Percentiles rank a stretch among this genome's conserved stretches.
Evolutionary conservation across 1,140 invertebrate species (phyloP).

Genomic region (Euura lappo): DNA sequence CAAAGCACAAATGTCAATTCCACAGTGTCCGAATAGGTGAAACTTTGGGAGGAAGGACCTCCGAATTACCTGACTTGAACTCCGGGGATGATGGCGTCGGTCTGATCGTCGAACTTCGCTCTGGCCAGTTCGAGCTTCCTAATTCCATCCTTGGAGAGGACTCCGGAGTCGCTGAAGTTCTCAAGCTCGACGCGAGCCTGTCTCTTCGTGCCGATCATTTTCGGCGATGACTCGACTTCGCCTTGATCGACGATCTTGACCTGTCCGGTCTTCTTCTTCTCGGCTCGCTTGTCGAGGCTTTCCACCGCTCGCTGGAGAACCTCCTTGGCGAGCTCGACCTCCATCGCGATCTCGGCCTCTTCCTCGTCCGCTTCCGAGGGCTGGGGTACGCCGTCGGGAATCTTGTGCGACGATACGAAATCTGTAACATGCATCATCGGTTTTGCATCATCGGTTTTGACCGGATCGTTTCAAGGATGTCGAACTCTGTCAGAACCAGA

Average conservation of each 20-base stretch:
- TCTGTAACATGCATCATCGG: conserved; percentile 32
- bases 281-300: conserved; percentile 31
- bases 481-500: background rate
- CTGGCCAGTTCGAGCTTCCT: conserved; percentile 37
- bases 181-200: conserved; percentile 48
- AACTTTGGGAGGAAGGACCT: background rate
- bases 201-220: conserved; percentile 35
- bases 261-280: conserved; percentile 28
- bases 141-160: conserved; percentile 45
- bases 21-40: background rate
- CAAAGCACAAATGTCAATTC: background rate
- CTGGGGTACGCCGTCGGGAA: conserved; percentile 37
- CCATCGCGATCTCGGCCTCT: conserved; percentile 35
- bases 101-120: conserved; percentile 26
- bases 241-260: background rate
- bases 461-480: background rate
- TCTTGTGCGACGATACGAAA: conserved; percentile 51
- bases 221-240: conserved; percentile 5
- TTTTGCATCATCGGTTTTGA: background rate
- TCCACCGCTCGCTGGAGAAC: background rate
- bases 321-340: background rate
- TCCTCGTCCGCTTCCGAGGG: conserved; percentile 35
- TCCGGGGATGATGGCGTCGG: conserved; percentile 45
- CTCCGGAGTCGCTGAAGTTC: conserved; percentile 49
- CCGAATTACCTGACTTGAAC: conserved; percentile 47